Evolutionary conservation across 2,113 vertebrate genomes (phyloP).

Genomic region (cattle (Bos taurus)): DNA sequence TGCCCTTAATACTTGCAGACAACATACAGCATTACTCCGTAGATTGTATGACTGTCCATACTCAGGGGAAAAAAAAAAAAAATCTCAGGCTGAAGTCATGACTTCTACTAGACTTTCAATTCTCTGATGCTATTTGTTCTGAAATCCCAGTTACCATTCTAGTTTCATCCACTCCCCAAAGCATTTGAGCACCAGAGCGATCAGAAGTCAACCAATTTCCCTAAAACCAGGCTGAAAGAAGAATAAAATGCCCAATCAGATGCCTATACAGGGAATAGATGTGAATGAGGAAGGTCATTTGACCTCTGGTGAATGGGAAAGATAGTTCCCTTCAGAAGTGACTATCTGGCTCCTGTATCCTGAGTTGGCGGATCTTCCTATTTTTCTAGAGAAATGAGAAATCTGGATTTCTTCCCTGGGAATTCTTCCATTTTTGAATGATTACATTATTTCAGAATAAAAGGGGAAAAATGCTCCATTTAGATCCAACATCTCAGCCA

Average conservation of each 20-base stretch:
- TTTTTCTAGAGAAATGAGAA: neutral
- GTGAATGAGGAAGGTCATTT: neutral
- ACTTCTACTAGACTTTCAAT: neutral
- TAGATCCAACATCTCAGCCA: neutral
- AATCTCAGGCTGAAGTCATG: neutral
- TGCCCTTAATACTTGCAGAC: neutral
- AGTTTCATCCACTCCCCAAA: neutral
- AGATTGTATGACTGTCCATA: too few relatives aligned
- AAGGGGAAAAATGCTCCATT: neutral
- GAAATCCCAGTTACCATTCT: neutral
- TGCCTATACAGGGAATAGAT: accelerated
- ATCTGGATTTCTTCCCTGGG: neutral
- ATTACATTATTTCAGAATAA: neutral
- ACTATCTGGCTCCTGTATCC: neutral
- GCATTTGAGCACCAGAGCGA: neutral
- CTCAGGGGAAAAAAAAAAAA: neutral
- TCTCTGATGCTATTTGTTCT: neutral
- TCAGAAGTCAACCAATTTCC: neutral
- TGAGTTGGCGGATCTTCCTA: neutral
- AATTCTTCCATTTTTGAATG: neutral
- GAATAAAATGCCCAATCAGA: neutral
- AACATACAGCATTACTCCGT: neutral
- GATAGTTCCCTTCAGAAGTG: neutral
- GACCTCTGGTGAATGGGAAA: neutral
- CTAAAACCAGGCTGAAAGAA: neutral